Evolutionary conservation across 2,888 invertebrate genomes (phyloP).

Genomic region (Rutpela maculata): DNA sequence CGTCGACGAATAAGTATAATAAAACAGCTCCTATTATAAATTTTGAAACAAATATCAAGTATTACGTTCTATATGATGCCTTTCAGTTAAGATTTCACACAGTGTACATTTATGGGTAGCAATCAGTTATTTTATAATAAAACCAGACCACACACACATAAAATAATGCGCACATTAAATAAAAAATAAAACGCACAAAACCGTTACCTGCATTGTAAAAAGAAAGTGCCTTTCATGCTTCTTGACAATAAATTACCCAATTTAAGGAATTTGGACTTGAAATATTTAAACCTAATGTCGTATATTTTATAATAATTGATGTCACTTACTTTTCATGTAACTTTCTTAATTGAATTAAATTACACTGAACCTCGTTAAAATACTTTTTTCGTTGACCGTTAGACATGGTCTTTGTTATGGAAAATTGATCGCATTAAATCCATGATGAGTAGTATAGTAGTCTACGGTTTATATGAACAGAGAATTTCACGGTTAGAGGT

Average conservation of each 20-base stretch:
- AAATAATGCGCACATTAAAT: not conserved
- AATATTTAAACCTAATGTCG: not conserved
- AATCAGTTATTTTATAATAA: no score
- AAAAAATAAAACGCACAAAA: slow-evolving; percentile 7
- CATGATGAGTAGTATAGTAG: no score
- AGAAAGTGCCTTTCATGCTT: slow-evolving; percentile 7
- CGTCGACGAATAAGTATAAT: no score
- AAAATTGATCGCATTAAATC: not conserved
- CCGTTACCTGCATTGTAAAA: slow-evolving; percentile 6
- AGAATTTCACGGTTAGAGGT: no score
- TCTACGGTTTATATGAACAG: no score
- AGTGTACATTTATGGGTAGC: no score
- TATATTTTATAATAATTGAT: slow-evolving; percentile 10
- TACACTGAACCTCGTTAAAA: not conserved
- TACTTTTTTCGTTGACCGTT: not conserved
- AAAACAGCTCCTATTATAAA: no score
- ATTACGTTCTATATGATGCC: no score
- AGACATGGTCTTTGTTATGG: not conserved
- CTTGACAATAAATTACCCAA: slow-evolving; percentile 8
- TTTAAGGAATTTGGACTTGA: slow-evolving; percentile 15
- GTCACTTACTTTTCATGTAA: not conserved
- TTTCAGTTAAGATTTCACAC: no score
- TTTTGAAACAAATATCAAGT: no score
- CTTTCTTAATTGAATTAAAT: not conserved
- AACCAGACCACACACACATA: slow-evolving; percentile 10